Evolutionary conservation across 2,113 vertebrate species (phyloP).

Genomic region (Dunckerocampus dactyliophorus): DNA sequence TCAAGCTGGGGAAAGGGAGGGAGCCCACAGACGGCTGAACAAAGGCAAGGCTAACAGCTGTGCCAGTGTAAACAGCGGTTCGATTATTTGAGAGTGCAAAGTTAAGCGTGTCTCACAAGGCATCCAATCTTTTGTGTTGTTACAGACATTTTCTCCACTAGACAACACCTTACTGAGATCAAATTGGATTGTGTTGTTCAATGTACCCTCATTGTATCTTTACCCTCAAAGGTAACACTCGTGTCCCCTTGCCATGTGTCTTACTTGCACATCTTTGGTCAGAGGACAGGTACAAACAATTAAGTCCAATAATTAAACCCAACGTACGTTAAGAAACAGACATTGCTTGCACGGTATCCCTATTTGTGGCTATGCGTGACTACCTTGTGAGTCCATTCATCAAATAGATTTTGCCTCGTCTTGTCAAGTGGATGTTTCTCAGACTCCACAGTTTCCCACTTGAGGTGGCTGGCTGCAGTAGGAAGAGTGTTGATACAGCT

Average conservation of each 20-base stretch:
- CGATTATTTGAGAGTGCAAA: conserved; percentile 59
- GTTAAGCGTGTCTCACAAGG: conserved; percentile 49
- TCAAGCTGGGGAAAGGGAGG: conserved; percentile 60
- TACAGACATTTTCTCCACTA: conserved; percentile 14
- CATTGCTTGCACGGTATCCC: background rate
- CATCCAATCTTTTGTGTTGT: conserved; percentile 38
- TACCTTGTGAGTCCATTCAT: conserved; percentile 10
- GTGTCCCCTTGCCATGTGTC: background rate
- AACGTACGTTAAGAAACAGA: background rate
- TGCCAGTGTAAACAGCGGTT: conserved; percentile 69
- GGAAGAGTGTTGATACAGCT: conserved; percentile 78
- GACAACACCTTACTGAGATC: background rate
- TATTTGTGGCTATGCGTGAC: background rate
- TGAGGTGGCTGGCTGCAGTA: conserved; percentile 67
- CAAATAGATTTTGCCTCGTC: conserved; percentile 24
- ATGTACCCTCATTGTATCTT: background rate
- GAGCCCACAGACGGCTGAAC: conserved; percentile 58
- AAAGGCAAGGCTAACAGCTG: conserved; percentile 66
- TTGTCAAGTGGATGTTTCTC: conserved; percentile 41
- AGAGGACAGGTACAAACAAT: background rate
- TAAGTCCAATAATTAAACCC: background rate
- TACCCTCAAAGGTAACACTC: background rate
- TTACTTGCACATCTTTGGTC: background rate
- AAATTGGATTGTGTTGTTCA: conserved; percentile 4
- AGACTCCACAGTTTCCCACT: conserved; percentile 50